These are phyloP conservation scores for Lepus oiostolus DNA, from an alignment of 2,797 vertebrate species.

Conservation along the genomic window DNA sequence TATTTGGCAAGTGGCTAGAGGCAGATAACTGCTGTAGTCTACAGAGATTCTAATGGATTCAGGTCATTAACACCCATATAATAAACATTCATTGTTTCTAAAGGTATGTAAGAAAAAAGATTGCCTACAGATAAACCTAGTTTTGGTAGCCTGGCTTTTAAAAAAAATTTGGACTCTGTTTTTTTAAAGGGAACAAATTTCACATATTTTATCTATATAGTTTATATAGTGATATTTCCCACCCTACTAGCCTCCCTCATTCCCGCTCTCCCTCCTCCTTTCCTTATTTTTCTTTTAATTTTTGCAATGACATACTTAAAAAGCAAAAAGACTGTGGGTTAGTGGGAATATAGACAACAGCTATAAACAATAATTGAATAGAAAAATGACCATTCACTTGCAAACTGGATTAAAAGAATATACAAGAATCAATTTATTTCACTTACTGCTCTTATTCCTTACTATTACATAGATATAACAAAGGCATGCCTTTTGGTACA, in stretches of 20 bases:
- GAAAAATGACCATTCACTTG: not conserved
- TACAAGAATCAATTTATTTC: conserved; percentile 22
- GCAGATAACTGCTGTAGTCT: not conserved
- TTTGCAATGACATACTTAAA: too few species aligned
- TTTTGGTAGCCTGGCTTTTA: conserved; percentile 16
- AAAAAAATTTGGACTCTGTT: conserved; percentile 10
- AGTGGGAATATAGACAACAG: too few species aligned
- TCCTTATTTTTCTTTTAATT: too few species aligned
- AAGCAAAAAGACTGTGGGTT: too few species aligned
- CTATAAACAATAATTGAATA: too few species aligned
- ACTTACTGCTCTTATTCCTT: conserved; percentile 43
- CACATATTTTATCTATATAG: too few species aligned
- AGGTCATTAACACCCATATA: not conserved
- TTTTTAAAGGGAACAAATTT: not conserved
- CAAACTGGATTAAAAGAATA: conserved; percentile 27
- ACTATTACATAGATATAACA: conserved; percentile 57
- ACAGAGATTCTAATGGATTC: conserved; percentile 35
- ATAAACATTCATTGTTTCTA: conserved; percentile 34
- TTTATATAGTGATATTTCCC: too few species aligned
- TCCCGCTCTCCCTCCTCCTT: too few species aligned
- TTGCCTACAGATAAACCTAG: conserved; percentile 14
- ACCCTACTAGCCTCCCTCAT: too few species aligned
- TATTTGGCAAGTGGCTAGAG: conserved; percentile 30
- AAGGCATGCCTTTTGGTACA: not conserved
- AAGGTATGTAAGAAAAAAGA: not conserved